These are phyloP conservation scores for Micoletzkya japonica DNA, from an alignment of 2,888 invertebrate species.

Conservation along the genomic window DNA sequence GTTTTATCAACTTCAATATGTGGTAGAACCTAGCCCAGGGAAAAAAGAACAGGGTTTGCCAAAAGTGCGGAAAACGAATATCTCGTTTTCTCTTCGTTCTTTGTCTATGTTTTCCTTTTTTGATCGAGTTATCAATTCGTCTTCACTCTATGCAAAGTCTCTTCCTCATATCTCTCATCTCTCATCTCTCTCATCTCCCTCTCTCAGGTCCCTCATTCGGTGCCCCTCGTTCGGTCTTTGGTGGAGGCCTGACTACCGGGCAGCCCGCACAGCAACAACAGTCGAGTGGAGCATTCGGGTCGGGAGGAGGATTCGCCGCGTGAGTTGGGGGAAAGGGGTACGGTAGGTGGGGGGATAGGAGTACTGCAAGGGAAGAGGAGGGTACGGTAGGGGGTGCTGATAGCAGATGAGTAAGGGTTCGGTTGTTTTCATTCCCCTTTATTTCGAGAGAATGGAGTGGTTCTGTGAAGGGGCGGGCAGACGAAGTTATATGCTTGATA, in stretches of 20 bases:
- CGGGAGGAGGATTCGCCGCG: constrained; percentile 23
- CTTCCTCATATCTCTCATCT: too few species aligned
- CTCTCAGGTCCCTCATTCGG: constrained; percentile 19
- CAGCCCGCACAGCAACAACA: constrained; percentile 14
- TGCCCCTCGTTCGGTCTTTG: constrained; percentile 9
- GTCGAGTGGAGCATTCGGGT: background rate
- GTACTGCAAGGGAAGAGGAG: background rate
- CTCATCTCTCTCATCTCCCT: background rate
- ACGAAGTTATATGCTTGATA: too few species aligned
- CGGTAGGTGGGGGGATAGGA: background rate
- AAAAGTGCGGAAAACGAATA: background rate
- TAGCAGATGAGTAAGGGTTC: too few species aligned
- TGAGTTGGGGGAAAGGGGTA: background rate
- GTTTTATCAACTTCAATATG: background rate
- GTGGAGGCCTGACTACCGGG: background rate
- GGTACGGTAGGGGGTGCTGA: background rate
- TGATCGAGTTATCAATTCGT: too few species aligned
- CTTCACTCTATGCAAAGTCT: too few species aligned
- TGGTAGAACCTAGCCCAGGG: background rate
- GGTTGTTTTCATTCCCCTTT: too few species aligned
- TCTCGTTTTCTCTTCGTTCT: background rate
- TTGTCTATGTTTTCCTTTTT: too few species aligned
- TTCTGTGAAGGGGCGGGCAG: too few species aligned
- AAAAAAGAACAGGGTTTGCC: background rate
- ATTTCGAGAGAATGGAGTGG: too few species aligned